These are phyloP conservation scores for Bemisia tabaci DNA, from an alignment of 1,140 invertebrate genomes.

Conservation along the genomic window DNA sequence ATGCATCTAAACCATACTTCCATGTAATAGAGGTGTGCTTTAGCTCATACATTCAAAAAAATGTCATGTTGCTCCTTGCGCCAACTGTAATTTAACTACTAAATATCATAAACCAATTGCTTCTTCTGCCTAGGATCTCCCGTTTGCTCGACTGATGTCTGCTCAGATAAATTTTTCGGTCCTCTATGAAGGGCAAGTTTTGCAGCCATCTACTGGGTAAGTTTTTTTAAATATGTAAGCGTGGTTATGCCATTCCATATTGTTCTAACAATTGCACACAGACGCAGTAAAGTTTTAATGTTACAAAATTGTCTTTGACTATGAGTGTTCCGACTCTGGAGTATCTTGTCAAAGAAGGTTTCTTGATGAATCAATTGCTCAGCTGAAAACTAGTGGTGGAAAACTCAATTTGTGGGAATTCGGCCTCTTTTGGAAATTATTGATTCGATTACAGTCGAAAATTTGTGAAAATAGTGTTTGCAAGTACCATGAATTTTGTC, in stretches of 20 bases:
- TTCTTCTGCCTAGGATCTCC: neutral
- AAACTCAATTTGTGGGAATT: too few species aligned
- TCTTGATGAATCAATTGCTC: too few species aligned
- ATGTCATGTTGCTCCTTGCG: neutral
- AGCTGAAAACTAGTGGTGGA: too few species aligned
- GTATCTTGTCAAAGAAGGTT: too few species aligned
- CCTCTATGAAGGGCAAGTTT: neutral
- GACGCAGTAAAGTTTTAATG: neutral
- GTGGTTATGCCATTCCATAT: neutral
- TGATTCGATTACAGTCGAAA: too few species aligned
- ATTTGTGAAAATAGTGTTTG: too few species aligned
- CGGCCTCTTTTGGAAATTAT: too few species aligned
- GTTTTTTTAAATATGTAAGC: neutral
- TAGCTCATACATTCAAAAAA: neutral
- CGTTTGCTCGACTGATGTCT: neutral
- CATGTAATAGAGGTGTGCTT: neutral
- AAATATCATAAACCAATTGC: neutral
- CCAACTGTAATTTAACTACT: neutral
- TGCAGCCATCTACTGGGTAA: neutral
- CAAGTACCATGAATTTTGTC: neutral
- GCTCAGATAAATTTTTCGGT: neutral
- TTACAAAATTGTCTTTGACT: neutral
- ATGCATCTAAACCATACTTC: too few species aligned
- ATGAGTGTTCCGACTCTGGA: too few species aligned
- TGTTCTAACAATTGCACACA: neutral